Evolutionary conservation across 2,797 vertebrate species (phyloP).

Genomic region (Lophotriccus pileatus): DNA sequence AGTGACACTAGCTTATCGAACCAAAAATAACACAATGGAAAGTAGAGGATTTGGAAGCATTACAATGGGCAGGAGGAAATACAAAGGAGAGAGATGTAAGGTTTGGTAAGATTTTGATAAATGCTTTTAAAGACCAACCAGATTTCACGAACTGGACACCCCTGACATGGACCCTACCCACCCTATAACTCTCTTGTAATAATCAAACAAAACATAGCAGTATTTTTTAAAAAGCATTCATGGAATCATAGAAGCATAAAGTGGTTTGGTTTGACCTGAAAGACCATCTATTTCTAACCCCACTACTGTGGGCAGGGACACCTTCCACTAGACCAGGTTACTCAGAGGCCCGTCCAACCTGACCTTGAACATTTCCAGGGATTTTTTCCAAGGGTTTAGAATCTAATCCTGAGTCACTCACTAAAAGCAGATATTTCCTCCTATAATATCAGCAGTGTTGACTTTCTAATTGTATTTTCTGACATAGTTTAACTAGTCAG

Average conservation of each 20-base stretch:
- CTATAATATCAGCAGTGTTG: neutral
- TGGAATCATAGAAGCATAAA: neutral
- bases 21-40: neutral
- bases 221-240: neutral
- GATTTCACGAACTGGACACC: neutral
- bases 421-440: neutral
- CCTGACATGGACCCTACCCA: neutral
- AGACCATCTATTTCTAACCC: neutral
- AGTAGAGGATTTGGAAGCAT: neutral
- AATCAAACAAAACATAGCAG: neutral
- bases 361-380: neutral
- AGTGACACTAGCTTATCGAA: neutral
- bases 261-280: neutral
- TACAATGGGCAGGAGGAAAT: neutral
- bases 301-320: neutral
- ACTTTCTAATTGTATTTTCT: neutral
- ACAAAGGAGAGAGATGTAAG: neutral
- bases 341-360: neutral
- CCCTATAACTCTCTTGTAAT: neutral
- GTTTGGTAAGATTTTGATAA: neutral
- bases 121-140: neutral
- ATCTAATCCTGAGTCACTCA: fast-evolving
- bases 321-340: neutral
- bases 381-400: neutral
- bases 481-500: neutral